Conservation (phyloP, 2,888 invertebrate species). For the Clusia tigrina region DNA sequence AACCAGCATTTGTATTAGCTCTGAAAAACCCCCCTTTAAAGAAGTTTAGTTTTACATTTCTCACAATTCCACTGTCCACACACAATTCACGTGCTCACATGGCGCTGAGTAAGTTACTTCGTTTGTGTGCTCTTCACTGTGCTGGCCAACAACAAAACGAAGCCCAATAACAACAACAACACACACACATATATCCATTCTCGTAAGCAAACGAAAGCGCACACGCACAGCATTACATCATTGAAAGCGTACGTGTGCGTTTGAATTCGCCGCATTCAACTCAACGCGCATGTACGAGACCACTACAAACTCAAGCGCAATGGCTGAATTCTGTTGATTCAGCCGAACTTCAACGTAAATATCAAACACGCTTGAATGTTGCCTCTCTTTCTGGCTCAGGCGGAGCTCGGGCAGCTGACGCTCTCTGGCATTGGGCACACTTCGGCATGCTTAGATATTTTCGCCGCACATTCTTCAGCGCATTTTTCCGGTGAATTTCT, state of each 20-base stretch:
- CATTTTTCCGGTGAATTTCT: conserved; percentile 48
- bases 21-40: too few species aligned
- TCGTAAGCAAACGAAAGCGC: too few species aligned
- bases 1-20: too few species aligned
- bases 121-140: too few species aligned
- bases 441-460: conserved; percentile 30
- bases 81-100: too few species aligned
- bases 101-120: too few species aligned
- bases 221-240: too few species aligned
- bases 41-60: too few species aligned
- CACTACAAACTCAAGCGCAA: conserved; percentile 23
- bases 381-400: neutral
- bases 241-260: neutral
- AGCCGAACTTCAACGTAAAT: neutral
- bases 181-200: too few species aligned
- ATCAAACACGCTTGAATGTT: conserved; percentile 1
- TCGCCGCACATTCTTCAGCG: conserved; percentile 49
- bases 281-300: conserved; percentile 1
- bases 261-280: conserved; percentile 18
- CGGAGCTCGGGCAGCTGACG: neutral
- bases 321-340: conserved; percentile 34
- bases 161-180: too few species aligned
- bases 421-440: conserved; percentile 6
- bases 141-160: too few species aligned
- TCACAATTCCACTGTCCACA: too few species aligned